Evolutionary conservation across 2,797 vertebrate genomes (phyloP).

Genomic region (Alcedo atthis): DNA sequence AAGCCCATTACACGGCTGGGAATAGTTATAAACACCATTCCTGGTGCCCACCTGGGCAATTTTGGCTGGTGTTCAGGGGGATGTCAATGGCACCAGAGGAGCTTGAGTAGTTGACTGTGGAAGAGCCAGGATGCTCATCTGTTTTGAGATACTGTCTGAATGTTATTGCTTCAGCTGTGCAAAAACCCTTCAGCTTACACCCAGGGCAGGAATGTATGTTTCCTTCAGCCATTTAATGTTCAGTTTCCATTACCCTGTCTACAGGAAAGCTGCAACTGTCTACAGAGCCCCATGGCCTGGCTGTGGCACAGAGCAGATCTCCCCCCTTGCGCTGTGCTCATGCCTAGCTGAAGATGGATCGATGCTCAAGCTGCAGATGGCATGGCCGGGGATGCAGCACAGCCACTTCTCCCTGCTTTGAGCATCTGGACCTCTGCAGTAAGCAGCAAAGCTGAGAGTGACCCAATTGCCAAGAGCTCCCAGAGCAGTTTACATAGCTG

Average conservation of each 20-base stretch:
- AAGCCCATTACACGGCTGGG: rapidly evolving
- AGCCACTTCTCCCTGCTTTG: not conserved
- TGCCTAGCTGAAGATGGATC: not conserved
- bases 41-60: not conserved
- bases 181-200: not conserved
- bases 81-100: not conserved
- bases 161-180: not conserved
- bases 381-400: not conserved
- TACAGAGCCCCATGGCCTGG: not conserved
- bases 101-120: not conserved
- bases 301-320: not conserved
- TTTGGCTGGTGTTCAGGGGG: not conserved
- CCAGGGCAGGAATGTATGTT: not conserved
- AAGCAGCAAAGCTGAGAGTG: not conserved
- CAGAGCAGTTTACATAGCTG: not conserved
- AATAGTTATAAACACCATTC: not conserved
- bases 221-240: too few species aligned
- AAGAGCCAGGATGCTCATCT: not conserved
- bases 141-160: not conserved
- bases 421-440: not conserved
- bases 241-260: not conserved
- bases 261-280: not conserved
- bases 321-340: not conserved
- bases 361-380: not conserved
- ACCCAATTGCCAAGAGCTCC: not conserved